phyloP scores from a whole-genome alignment of 2,113 vertebrate species.

The Paramormyrops kingsleyae region DNA sequence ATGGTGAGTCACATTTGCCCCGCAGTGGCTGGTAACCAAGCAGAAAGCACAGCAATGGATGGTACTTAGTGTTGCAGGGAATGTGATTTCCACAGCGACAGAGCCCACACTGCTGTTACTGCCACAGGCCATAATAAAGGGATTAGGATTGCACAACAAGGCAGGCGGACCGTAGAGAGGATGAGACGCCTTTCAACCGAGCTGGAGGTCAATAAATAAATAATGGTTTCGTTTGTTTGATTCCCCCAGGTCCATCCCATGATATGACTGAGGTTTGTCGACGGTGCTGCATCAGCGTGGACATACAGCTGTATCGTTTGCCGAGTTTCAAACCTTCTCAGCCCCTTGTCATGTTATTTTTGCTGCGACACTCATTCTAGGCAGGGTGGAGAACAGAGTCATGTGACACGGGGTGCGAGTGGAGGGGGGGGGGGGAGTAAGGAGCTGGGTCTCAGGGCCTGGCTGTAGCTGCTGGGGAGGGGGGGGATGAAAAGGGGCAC shows the following conservation, averaged over 20 bases:
- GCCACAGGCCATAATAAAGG: background rate
- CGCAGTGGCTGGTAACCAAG: background rate
- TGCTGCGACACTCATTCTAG: background rate
- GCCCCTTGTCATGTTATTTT: background rate
- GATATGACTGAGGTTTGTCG: background rate
- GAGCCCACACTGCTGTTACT: background rate
- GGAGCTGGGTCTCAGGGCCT: background rate
- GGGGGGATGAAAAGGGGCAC: background rate
- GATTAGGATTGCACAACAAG: background rate
- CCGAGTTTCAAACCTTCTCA: background rate
- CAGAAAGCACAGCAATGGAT: background rate
- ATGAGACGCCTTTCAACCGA: background rate
- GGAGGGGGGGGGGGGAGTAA: no score
- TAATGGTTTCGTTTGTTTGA: background rate
- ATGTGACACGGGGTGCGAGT: background rate
- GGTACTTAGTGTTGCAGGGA: background rate
- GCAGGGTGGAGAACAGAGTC: background rate
- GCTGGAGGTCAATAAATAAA: conserved; percentile 1
- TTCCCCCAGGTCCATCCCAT: background rate
- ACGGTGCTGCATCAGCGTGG: background rate
- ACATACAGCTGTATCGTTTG: background rate
- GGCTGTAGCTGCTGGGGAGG: background rate
- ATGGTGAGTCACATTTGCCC: background rate
- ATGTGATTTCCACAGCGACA: background rate
- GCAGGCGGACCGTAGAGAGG: background rate